These are phyloP conservation scores for Phalacrocorax aristotelis DNA, from an alignment of 2,113 vertebrate genomes.

Conservation along the genomic window DNA sequence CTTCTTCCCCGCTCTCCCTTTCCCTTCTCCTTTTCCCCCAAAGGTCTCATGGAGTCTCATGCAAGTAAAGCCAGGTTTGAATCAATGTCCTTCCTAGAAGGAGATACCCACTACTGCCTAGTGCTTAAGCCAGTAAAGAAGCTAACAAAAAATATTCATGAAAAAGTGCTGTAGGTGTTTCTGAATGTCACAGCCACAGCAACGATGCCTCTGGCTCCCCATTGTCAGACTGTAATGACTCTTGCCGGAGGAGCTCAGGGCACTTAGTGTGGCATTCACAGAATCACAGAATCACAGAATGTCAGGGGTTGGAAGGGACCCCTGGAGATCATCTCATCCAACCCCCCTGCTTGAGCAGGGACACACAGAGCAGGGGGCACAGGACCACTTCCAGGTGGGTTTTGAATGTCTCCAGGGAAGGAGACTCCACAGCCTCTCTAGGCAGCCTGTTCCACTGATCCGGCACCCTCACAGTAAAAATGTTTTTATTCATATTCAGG, in stretches of 20 bases:
- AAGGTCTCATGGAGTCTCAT: neutral
- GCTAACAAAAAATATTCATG: neutral
- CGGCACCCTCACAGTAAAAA: too few relatives aligned
- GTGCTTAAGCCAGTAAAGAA: neutral
- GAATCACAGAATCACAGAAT: too few relatives aligned
- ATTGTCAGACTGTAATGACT: neutral
- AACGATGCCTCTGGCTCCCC: neutral
- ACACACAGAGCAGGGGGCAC: too few relatives aligned
- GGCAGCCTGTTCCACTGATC: too few relatives aligned
- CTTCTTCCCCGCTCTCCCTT: neutral
- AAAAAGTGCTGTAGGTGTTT: neutral
- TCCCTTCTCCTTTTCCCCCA: neutral
- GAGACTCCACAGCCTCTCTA: too few relatives aligned
- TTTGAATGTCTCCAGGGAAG: too few relatives aligned
- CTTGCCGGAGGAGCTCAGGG: accelerated
- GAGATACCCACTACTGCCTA: neutral
- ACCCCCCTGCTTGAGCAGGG: too few relatives aligned
- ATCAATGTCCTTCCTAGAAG: neutral
- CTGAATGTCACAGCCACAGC: neutral
- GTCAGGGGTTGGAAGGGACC: too few relatives aligned
- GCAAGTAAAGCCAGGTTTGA: neutral
- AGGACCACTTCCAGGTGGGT: too few relatives aligned
- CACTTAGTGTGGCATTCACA: neutral
- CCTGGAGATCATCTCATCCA: too few relatives aligned
- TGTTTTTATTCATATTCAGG: too few relatives aligned